Base-by-base conservation (phyloP, 2,888 invertebrate species). In the Stenodema calcarata region DNA sequence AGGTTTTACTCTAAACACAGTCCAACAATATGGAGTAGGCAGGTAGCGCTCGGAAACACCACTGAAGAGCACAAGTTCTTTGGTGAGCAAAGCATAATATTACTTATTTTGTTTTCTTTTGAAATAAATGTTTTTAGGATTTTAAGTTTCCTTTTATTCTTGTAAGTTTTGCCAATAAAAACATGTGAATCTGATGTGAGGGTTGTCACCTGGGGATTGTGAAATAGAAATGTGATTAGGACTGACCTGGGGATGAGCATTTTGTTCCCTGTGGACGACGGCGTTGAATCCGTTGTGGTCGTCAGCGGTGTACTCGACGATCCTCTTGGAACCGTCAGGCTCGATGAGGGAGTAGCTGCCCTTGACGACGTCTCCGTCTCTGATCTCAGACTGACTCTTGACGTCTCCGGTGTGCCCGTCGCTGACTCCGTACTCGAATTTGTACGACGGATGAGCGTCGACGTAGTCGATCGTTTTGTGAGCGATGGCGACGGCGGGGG, bases 391-490 rank as follows among this genome's bases (percentile, higher is more conserved):
- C 89, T 92, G 91, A 87, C 90, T 91, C 89, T 92, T 92, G 87
- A 92, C 91, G 89, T 92, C 92, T 88, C 91, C 91, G n/a, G 91
- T 92, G 89, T 92, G 91, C n/a, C 91, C 90, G 89, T 92, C 92
- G 89, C 91, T 91, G 62, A 92, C 92, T 82, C 91, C 91, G 89
- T 92, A 92, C 87, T 92, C 92, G 90, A 91, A 92, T 87, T 92
- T 91, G 89, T 92, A 92, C 47, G 88, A 88, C 12, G 89, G 89
- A 79, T 89, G 89, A 16, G 89, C 88, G 83, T 87, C 87, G 35
- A 76, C 83, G 78, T 87, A 83, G 83, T 87, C 87, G 50, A 86
- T 79, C 12, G 27, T 41, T n/a, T 85, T 75, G 47, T 44, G 18
- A 27, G 47, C 44, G 11, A 62, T 23, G 30, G 47, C 42, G 47